These are phyloP conservation scores for Sycophila sp. DNA, from an alignment of 1,140 invertebrate genomes.

Conservation along the genomic window DNA sequence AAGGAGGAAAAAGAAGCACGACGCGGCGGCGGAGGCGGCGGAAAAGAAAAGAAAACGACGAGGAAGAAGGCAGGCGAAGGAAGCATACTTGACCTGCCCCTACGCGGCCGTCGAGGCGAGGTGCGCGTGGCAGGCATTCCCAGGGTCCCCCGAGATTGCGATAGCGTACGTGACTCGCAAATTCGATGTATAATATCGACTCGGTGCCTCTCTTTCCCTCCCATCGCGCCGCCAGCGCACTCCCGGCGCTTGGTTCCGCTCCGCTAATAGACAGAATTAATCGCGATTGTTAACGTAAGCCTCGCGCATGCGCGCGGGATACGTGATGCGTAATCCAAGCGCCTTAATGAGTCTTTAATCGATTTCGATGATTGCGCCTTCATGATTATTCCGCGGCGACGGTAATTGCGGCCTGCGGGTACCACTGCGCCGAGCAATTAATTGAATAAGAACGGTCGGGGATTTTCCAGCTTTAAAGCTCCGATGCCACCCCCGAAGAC, in stretches of 20 bases:
- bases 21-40: background rate
- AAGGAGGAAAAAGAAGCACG: no score
- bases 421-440: background rate
- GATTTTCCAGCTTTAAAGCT: background rate
- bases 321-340: slow-evolving; percentile 23
- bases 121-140: slow-evolving; percentile 32
- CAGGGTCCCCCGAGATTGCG: slow-evolving; percentile 32
- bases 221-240: background rate
- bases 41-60: background rate
- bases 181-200: slow-evolving; percentile 37
- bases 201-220: background rate
- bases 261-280: slow-evolving; percentile 36
- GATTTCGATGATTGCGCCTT: slow-evolving; percentile 29
- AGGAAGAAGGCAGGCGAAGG: background rate
- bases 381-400: slow-evolving; percentile 14
- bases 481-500: no score
- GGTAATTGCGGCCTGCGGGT: background rate
- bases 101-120: background rate
- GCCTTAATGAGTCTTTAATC: slow-evolving; percentile 28
- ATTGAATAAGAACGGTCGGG: background rate
- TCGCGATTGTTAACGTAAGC: slow-evolving; percentile 32
- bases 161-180: slow-evolving; percentile 40
- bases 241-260: background rate
- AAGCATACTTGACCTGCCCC: slow-evolving; percentile 20
- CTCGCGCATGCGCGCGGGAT: background rate